Conservation (phyloP, 35 echinoderm and acorn worm genomes). For the Ptychodera flava region DNA sequence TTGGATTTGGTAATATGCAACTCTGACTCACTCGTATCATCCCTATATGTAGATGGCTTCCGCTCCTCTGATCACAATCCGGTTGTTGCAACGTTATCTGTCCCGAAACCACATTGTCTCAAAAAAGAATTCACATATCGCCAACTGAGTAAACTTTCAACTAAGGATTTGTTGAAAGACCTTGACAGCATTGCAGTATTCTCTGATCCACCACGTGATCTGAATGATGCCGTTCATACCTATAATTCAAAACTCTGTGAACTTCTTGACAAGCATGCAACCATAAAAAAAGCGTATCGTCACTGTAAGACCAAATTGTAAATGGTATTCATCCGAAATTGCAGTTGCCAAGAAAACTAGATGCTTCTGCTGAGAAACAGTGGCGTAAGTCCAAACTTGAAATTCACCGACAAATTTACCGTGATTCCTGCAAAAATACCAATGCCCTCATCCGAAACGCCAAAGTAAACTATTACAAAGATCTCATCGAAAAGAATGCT, state of each 20-base stretch:
- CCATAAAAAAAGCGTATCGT: neutral
- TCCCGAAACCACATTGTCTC: neutral
- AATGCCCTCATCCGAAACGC: neutral
- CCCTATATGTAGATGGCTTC: neutral
- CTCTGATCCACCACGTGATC: neutral
- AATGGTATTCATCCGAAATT: neutral
- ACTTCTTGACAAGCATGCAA: neutral
- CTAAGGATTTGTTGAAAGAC: neutral
- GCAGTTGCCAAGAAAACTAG: neutral
- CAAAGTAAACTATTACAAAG: neutral
- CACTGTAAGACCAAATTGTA: neutral
- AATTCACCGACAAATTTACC: neutral
- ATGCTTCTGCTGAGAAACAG: neutral
- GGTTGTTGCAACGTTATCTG: neutral
- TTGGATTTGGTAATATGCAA: neutral
- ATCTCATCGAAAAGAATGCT: neutral
- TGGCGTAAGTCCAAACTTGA: neutral
- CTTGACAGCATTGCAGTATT: neutral
- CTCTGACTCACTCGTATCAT: neutral
- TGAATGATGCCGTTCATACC: neutral
- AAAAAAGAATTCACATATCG: neutral
- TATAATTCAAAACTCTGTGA: neutral
- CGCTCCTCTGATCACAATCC: neutral
- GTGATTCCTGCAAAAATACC: neutral
- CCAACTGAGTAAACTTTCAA: neutral